Conservation (phyloP, 2,888 invertebrate genomes). For the Amblyteles armatorius region DNA sequence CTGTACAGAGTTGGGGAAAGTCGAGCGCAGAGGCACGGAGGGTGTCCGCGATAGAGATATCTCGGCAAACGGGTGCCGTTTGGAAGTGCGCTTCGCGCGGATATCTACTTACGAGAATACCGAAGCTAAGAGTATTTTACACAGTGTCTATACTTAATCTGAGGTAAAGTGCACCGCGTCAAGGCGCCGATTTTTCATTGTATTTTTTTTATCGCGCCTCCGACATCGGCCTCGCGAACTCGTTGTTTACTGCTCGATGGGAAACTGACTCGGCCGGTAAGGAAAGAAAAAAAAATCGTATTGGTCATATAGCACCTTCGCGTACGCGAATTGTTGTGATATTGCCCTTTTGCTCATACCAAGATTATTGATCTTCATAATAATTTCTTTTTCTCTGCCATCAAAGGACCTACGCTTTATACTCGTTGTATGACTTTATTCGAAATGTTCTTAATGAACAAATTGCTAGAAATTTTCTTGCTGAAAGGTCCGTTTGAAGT, state of each 20-base stretch:
- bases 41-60: slow-evolving; percentile 10
- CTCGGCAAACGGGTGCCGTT: slow-evolving; percentile 64
- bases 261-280: slow-evolving; percentile 66
- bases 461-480: neutral
- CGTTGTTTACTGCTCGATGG: slow-evolving; percentile 77
- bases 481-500: neutral
- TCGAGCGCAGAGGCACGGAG: slow-evolving; percentile 26
- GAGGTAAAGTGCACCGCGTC: slow-evolving; percentile 67
- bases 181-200: slow-evolving; percentile 47
- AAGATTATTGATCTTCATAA: neutral
- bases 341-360: neutral
- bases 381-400: neutral
- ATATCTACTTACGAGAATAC: slow-evolving; percentile 70
- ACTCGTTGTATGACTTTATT: neutral
- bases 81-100: slow-evolving; percentile 68
- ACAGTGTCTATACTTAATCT: slow-evolving; percentile 71
- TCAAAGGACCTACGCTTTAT: neutral
- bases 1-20: slow-evolving; percentile 50
- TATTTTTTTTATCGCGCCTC: slow-evolving; percentile 32
- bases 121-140: slow-evolving; percentile 67
- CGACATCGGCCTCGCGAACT: slow-evolving; percentile 32
- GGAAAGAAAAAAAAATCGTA: neutral
- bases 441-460: neutral
- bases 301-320: neutral
- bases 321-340: neutral